Conservation (phyloP, 2,113 vertebrate species). For the Chamaetylas fuelleborni region DNA sequence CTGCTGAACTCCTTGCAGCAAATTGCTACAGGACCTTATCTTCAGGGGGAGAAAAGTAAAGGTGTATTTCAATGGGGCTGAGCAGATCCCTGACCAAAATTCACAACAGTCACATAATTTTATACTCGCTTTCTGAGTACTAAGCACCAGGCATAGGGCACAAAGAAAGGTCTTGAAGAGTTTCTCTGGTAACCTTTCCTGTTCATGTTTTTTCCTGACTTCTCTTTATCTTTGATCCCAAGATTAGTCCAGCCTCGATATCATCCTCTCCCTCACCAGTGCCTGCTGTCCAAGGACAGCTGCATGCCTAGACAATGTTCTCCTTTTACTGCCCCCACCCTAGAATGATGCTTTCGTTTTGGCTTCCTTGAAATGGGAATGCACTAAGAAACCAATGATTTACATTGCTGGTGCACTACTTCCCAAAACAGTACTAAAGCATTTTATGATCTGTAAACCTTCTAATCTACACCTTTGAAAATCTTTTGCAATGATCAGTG, state of each 20-base stretch:
- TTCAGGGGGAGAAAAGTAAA: accelerated
- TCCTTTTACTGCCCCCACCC: not conserved
- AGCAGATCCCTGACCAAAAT: not conserved
- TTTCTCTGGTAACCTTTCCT: not conserved
- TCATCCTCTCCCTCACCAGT: not conserved
- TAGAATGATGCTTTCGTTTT: not conserved
- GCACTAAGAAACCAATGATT: not conserved
- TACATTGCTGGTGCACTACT: not conserved
- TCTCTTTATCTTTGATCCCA: not conserved
- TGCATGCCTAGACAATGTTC: accelerated
- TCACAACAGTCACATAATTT: not conserved
- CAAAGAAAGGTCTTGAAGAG: not conserved
- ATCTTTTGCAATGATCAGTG: not conserved
- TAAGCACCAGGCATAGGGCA: not conserved
- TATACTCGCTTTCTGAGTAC: not conserved
- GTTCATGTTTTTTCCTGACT: not conserved
- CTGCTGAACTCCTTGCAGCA: not conserved
- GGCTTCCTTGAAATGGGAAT: not conserved
- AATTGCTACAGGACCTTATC: not conserved
- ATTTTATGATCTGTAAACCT: not conserved
- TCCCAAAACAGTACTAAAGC: not conserved
- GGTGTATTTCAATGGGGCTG: not conserved
- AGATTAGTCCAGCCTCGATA: not conserved
- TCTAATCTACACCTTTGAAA: not conserved
- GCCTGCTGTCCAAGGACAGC: not conserved